Evolutionary conservation across 1,140 invertebrate species (phyloP).

Genomic region (Physella acuta): DNA sequence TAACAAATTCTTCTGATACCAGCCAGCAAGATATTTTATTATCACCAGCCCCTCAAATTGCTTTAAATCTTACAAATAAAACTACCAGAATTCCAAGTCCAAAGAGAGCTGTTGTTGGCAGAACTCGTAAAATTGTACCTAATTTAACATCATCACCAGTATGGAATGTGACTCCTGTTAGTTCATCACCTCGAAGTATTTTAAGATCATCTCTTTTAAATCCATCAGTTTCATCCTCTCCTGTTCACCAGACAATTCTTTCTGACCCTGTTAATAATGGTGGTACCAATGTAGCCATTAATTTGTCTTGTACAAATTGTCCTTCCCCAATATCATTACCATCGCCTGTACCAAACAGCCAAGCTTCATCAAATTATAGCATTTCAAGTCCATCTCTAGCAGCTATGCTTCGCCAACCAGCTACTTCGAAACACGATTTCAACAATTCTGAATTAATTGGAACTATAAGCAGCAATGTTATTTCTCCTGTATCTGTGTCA

Average conservation of each 20-base stretch:
- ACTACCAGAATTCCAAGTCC: neutral
- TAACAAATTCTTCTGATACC: too few relatives aligned
- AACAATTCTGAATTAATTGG: neutral
- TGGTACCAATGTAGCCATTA: neutral
- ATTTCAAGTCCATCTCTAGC: constrained; percentile 17
- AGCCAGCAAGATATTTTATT: too few relatives aligned
- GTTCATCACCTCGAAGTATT: neutral
- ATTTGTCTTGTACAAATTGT: neutral
- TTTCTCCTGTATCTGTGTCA: neutral
- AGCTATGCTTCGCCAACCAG: constrained; percentile 13
- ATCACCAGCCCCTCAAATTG: neutral
- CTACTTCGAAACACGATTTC: neutral
- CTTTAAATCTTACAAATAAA: constrained; percentile 4
- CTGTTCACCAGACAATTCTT: too few relatives aligned
- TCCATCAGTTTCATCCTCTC: neutral
- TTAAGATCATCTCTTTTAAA: neutral
- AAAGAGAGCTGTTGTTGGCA: neutral
- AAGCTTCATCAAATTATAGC: neutral
- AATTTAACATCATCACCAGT: neutral
- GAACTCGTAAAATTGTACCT: neutral
- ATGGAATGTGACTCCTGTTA: neutral
- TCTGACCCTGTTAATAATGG: too few relatives aligned
- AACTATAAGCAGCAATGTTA: neutral
- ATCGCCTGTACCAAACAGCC: neutral
- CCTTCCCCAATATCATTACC: neutral